Percentiles rank a stretch among this genome's conserved stretches.
phyloP scores from a whole-genome alignment of 2,113 vertebrate genomes.

The Spea bombifrons region DNA sequence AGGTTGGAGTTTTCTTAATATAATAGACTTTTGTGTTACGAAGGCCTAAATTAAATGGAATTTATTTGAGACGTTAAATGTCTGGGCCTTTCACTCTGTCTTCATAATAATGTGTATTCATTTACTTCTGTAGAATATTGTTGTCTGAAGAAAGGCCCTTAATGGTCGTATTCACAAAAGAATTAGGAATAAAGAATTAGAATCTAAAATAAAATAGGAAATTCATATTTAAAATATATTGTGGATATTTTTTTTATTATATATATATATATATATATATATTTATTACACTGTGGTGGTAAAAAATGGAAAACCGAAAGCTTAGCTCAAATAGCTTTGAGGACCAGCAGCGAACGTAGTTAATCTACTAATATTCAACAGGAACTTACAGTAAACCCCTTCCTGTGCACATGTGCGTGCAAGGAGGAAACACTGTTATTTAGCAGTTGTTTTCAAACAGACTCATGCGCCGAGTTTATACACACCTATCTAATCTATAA shows the following conservation, averaged over 20 bases:
- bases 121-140: no score
- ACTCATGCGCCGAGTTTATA: slow-evolving; percentile 27
- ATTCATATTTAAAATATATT: no score
- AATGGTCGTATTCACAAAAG: no score
- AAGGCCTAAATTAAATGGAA: background rate
- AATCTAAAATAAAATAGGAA: no score
- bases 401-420: slow-evolving; percentile 49
- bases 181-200: no score
- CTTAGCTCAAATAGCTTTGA: background rate
- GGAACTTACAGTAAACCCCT: slow-evolving; percentile 42
- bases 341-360: slow-evolving; percentile 22
- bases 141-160: no score
- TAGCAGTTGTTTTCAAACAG: slow-evolving; percentile 43
- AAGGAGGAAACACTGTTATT: slow-evolving; percentile 53
- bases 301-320: slow-evolving; percentile 26
- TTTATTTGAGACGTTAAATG: no score
- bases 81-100: no score
- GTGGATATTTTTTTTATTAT: no score
- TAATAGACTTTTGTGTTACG: slow-evolving; percentile 27
- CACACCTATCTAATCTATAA: slow-evolving; percentile 46
- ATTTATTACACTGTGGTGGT: slow-evolving; percentile 16
- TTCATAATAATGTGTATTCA: no score
- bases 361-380: slow-evolving; percentile 44
- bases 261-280: no score
- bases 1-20: slow-evolving; percentile 11